Percentiles rank a stretch among this genome's conserved stretches.
phyloP scores from a whole-genome alignment of 2,113 vertebrate species.

The Sisor rabdophorus region DNA sequence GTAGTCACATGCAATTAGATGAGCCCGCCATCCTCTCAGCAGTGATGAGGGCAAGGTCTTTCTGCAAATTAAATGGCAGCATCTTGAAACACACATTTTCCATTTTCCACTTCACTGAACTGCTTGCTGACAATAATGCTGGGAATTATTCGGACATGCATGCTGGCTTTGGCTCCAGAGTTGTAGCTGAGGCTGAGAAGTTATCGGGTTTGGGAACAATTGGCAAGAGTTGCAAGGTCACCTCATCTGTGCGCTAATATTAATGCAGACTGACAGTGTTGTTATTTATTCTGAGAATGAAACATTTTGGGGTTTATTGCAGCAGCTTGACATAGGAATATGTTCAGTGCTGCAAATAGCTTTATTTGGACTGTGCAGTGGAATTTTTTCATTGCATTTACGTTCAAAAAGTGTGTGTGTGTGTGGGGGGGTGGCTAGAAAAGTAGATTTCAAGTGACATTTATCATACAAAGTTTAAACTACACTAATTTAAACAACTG shows the following conservation, averaged over 20 bases:
- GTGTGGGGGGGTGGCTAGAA: too few relatives aligned
- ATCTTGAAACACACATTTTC: slow-evolving; percentile 47
- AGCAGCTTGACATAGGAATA: background rate
- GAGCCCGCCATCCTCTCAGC: slow-evolving; percentile 33
- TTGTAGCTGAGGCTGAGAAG: slow-evolving; percentile 28
- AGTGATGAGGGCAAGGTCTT: slow-evolving; percentile 38
- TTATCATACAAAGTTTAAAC: too few relatives aligned
- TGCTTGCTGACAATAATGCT: slow-evolving; percentile 50
- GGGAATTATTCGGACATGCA: slow-evolving; percentile 50
- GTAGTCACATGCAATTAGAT: slow-evolving; percentile 54
- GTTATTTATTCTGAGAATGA: background rate
- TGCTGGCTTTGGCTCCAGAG: slow-evolving; percentile 23
- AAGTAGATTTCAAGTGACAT: too few relatives aligned
- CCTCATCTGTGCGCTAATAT: background rate
- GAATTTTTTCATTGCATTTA: too few relatives aligned
- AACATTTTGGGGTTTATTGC: background rate
- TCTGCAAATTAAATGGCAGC: slow-evolving; percentile 37
- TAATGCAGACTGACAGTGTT: background rate
- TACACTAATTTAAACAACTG: too few relatives aligned
- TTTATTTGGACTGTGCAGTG: background rate
- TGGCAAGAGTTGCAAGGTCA: slow-evolving; percentile 36
- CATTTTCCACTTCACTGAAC: slow-evolving; percentile 56
- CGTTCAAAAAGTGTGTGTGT: too few relatives aligned
- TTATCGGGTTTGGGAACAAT: slow-evolving; percentile 28
- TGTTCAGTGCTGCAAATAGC: background rate